A percentile compares a stretch with the other conserved stretches of the same genome.
phyloP scores from a whole-genome alignment of 2,888 invertebrate genomes.

The Mongoloraphidia duomilia region DNA sequence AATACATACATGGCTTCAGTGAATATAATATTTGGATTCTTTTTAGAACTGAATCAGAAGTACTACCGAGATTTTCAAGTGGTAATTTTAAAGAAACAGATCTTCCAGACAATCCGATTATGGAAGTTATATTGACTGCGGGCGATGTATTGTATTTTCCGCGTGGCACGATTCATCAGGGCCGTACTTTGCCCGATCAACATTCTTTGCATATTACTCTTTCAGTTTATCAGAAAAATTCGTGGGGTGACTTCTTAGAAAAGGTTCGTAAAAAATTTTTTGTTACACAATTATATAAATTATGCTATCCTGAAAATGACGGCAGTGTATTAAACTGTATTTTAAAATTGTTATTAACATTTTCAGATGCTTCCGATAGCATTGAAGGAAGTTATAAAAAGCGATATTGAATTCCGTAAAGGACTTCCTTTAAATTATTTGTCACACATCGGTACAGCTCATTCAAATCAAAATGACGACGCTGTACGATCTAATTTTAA shows the following conservation, averaged over 20 bases:
- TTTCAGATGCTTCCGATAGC: slow-evolving; percentile 54
- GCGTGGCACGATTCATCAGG: slow-evolving; percentile 77
- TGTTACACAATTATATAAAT: neutral
- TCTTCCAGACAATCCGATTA: slow-evolving; percentile 63
- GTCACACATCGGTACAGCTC: slow-evolving; percentile 56
- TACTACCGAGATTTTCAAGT: slow-evolving; percentile 71
- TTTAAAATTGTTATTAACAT: neutral
- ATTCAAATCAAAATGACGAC: slow-evolving; percentile 26
- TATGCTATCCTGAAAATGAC: neutral
- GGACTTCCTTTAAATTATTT: slow-evolving; percentile 72
- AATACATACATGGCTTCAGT: neutral
- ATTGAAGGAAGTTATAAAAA: slow-evolving; percentile 52
- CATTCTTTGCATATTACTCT: slow-evolving; percentile 93
- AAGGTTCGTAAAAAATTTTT: slow-evolving; percentile 30
- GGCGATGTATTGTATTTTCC: slow-evolving; percentile 94
- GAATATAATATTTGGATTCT: slow-evolving; percentile 3
- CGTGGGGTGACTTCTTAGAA: slow-evolving; percentile 81
- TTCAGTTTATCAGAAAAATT: slow-evolving; percentile 80
- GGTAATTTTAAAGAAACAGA: slow-evolving; percentile 58
- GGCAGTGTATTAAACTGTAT: too few species aligned
- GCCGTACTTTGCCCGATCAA: slow-evolving; percentile 54
- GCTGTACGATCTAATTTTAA: slow-evolving; percentile 33
- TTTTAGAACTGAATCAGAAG: slow-evolving; percentile 37
- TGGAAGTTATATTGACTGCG: slow-evolving; percentile 64
- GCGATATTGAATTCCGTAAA: slow-evolving; percentile 49